A percentile compares a stretch with the other conserved stretches of the same genome.
phyloP scores from a whole-genome alignment of 2,797 vertebrate genomes.

The Pygocentrus nattereri region DNA sequence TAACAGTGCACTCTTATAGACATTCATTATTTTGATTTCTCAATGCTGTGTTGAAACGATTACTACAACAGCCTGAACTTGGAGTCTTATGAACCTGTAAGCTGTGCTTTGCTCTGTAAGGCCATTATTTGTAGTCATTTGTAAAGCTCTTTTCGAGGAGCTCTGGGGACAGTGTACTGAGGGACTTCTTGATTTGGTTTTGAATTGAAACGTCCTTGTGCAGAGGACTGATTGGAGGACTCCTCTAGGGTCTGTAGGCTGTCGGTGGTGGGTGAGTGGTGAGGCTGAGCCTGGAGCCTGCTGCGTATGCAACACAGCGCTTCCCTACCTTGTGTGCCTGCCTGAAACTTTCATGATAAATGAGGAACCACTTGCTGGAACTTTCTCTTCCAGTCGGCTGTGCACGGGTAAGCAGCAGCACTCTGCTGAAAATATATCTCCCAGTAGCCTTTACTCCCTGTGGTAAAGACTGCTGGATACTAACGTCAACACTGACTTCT shows the following conservation, averaged over 20 bases:
- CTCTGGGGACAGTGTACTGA: background rate
- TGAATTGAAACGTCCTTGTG: constrained; percentile 27
- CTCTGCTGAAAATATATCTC: constrained; percentile 24
- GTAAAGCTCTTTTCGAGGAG: background rate
- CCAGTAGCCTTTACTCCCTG: background rate
- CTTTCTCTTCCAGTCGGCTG: constrained; percentile 37
- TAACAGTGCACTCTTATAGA: background rate
- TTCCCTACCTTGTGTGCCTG: background rate
- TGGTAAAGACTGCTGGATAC: constrained; percentile 1
- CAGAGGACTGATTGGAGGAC: background rate
- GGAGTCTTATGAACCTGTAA: background rate
- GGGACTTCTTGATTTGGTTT: background rate
- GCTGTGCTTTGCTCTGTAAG: background rate
- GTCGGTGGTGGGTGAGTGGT: constrained; percentile 40
- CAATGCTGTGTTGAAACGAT: background rate
- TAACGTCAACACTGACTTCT: background rate
- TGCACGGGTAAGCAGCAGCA: constrained; percentile 1
- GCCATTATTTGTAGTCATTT: background rate
- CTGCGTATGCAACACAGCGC: constrained; percentile 28
- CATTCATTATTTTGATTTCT: background rate
- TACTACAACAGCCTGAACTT: background rate
- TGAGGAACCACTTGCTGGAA: constrained; percentile 43
- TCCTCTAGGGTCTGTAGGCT: constrained; percentile 9
- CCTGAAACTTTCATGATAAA: constrained; percentile 43
- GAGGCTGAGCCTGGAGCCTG: constrained; percentile 23